Evolutionary conservation across 2,888 invertebrate genomes (phyloP), one percentile per base, ranked within the genome.

Genomic region (Rosalia funebris): DNA sequence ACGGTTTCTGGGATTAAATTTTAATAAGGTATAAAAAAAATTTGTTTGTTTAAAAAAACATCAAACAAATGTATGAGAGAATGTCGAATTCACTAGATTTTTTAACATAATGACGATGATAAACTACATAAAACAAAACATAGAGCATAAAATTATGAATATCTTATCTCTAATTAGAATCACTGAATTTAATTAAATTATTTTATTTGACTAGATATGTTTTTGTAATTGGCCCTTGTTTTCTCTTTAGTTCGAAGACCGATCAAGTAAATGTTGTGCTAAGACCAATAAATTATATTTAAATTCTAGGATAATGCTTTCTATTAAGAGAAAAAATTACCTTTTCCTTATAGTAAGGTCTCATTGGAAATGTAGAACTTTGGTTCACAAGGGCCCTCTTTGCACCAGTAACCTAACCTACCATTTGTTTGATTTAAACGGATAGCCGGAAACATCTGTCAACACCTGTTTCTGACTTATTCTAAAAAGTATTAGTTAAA

Each of bases 261-360:
- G 2, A 20, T 20, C 31, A 16, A 36, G 34, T 58, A 44, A 53
- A 52, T 58, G 53, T 58, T 52, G 53, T 58, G 58, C 58, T 31
- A 19, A 68, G 75, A 75, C 75, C 75, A 75, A 74, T 75, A 73
- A 71, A 74, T 73, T 74, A 71, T 71, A 63, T 60, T 50, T 32
- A 53, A 55, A 48, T 41, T 48, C 32, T 59, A 58, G 67, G 55
- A 63, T 57, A 50, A 57, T 53, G 61, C 61, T 46, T 44, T 46
- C 31, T 14, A 42, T 53, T 15, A 39, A 42, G 12, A 25, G n/a
- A 47, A 47, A 16, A 37, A 16, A 32, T n/a, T 53, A 77, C 79
- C 79, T 81, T 81, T 82, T 81, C 82, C 81, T 82, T 82, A 82
- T 82, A 82, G 82, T 82, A 82, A 82, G 82, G 82, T 82, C 77